These are phyloP conservation scores for Hydra vulgaris DNA, from an alignment of 30 jellyfish, hydroid and myxozoan species.

Conservation along the genomic window DNA sequence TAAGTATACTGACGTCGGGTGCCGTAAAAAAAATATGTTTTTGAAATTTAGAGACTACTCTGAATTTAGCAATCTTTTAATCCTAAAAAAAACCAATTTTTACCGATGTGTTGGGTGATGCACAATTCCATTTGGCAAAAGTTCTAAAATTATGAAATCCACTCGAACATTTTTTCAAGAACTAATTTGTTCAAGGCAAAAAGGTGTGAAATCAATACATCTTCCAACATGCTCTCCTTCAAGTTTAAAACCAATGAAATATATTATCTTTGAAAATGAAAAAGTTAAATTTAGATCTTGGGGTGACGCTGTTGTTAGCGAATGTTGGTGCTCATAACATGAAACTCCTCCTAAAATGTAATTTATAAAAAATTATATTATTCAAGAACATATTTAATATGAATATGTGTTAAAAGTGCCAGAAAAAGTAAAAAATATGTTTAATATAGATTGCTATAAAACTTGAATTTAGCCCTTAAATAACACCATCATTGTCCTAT, in stretches of 20 bases:
- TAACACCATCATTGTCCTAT: too few species aligned
- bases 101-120: background rate
- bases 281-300: background rate
- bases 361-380: too few species aligned
- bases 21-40: background rate
- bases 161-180: background rate
- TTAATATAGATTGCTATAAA: too few species aligned
- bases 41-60: background rate
- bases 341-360: too few species aligned
- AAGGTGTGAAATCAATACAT: background rate
- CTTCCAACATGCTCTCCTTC: background rate
- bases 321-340: background rate
- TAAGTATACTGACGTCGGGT: too few species aligned
- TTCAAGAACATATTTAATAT: too few species aligned
- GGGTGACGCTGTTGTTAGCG: background rate
- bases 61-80: background rate
- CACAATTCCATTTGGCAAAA: background rate
- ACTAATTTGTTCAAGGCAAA: background rate
- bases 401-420: too few species aligned
- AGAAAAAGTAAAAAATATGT: too few species aligned
- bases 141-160: background rate
- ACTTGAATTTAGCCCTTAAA: too few species aligned
- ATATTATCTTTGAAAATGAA: background rate
- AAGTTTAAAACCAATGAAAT: background rate
- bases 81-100: background rate